Evolutionary conservation across 2,113 vertebrate genomes (phyloP).

Genomic region (Rhombomys opimus): DNA sequence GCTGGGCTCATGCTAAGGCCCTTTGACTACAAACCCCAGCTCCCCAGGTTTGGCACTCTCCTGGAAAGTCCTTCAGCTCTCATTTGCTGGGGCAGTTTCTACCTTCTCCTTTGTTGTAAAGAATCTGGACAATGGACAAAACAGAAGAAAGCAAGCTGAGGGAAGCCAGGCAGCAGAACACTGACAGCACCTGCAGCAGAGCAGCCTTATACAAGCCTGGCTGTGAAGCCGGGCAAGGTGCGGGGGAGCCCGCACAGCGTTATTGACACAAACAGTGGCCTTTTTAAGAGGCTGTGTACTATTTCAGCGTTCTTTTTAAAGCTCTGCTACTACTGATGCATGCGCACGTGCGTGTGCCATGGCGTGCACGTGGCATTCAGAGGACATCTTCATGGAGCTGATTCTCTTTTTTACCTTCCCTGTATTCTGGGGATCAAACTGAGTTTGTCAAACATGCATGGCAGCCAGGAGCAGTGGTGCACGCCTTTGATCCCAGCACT

Average conservation of each 20-base stretch:
- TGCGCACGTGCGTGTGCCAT: not conserved
- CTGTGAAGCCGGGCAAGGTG: not conserved
- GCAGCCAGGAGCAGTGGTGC: no score
- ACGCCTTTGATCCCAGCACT: no score
- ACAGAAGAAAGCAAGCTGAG: constrained; percentile 19
- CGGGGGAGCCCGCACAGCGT: not conserved
- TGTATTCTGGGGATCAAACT: not conserved
- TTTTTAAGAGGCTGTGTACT: not conserved
- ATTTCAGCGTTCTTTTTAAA: not conserved
- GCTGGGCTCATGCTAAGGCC: not conserved
- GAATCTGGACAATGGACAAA: constrained; percentile 25
- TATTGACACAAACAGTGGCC: not conserved
- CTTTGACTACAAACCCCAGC: not conserved
- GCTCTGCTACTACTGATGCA: no score
- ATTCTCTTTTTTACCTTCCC: not conserved
- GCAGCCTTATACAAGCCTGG: not conserved
- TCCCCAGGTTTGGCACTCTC: not conserved
- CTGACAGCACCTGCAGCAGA: not conserved
- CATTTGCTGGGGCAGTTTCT: constrained; percentile 39
- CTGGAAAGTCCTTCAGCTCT: constrained; percentile 37
- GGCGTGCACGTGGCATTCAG: not conserved
- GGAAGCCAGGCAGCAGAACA: not conserved
- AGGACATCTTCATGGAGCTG: not conserved
- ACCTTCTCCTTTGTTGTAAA: constrained; percentile 46
- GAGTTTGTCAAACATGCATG: not conserved